These are phyloP conservation scores for Graphium colonna DNA, from an alignment of 2,888 invertebrate genomes.

Conservation along the genomic window DNA sequence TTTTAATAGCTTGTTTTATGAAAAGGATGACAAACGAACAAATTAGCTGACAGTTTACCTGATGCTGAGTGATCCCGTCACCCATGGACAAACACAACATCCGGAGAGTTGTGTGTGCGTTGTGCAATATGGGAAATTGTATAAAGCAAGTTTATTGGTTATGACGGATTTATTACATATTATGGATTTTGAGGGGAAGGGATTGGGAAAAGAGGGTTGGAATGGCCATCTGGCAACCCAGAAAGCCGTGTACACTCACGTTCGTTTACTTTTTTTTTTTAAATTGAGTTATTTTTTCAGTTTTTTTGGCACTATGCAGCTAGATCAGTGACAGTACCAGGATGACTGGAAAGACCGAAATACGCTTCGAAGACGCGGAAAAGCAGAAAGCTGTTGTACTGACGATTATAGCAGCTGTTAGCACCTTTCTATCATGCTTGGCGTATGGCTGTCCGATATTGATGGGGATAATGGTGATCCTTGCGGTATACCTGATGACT, in stretches of 20 bases:
- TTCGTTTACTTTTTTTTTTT: too few species aligned
- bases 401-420: slow-evolving; percentile 41
- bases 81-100: too few species aligned
- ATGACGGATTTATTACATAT: too few species aligned
- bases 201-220: too few species aligned
- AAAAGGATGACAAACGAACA: too few species aligned
- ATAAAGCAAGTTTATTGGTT: background rate
- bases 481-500: slow-evolving; percentile 57
- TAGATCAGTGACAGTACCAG: slow-evolving; percentile 46
- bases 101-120: too few species aligned
- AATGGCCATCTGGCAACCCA: too few species aligned
- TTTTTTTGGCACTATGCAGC: slow-evolving; percentile 34
- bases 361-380: slow-evolving; percentile 70
- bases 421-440: slow-evolving; percentile 48
- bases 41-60: too few species aligned
- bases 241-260: too few species aligned
- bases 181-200: too few species aligned
- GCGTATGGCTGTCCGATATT: slow-evolving; percentile 41
- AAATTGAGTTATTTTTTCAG: background rate
- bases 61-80: too few species aligned
- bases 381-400: slow-evolving; percentile 47
- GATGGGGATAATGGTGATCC: slow-evolving; percentile 43
- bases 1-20: too few species aligned
- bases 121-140: background rate
- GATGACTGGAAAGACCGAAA: slow-evolving; percentile 65